phyloP scores from a whole-genome alignment of 2,797 vertebrate species.

The Mastacembelus armatus region DNA sequence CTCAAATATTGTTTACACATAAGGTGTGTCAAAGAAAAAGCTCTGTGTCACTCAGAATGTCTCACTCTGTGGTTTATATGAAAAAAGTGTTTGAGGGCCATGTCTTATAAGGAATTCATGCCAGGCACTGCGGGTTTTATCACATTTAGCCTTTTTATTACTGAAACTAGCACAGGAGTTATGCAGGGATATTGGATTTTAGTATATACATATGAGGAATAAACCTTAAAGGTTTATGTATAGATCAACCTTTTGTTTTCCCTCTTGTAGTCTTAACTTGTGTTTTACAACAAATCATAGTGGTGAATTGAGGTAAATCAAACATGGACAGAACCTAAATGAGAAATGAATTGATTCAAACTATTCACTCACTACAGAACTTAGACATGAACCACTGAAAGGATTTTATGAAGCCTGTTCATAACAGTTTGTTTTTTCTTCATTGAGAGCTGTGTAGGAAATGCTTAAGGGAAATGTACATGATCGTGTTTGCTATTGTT shows the following conservation, averaged over 20 bases:
- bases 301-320: slow-evolving; percentile 9
- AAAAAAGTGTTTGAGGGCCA: slow-evolving; percentile 27
- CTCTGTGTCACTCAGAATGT: no score
- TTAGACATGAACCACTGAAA: slow-evolving; percentile 5
- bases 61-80: slow-evolving; percentile 17
- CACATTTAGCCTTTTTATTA: slow-evolving; percentile 39
- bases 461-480: slow-evolving; percentile 10
- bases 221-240: slow-evolving; percentile 21
- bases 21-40: slow-evolving; percentile 9
- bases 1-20: slow-evolving; percentile 18
- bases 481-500: slow-evolving; percentile 17
- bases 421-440: neutral
- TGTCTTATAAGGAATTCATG: slow-evolving; percentile 32
- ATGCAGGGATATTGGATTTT: slow-evolving; percentile 22
- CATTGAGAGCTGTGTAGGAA: slow-evolving; percentile 3
- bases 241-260: slow-evolving; percentile 15
- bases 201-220: slow-evolving; percentile 15
- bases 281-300: slow-evolving; percentile 22
- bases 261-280: slow-evolving; percentile 1
- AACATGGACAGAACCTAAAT: slow-evolving; percentile 34
- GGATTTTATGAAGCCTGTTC: slow-evolving; percentile 6
- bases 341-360: slow-evolving; percentile 40
- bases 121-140: slow-evolving; percentile 22
- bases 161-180: neutral
- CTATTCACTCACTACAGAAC: slow-evolving; percentile 2